Evolutionary conservation across 2,888 invertebrate genomes (phyloP).

Genomic region (Brenthis daphne): DNA sequence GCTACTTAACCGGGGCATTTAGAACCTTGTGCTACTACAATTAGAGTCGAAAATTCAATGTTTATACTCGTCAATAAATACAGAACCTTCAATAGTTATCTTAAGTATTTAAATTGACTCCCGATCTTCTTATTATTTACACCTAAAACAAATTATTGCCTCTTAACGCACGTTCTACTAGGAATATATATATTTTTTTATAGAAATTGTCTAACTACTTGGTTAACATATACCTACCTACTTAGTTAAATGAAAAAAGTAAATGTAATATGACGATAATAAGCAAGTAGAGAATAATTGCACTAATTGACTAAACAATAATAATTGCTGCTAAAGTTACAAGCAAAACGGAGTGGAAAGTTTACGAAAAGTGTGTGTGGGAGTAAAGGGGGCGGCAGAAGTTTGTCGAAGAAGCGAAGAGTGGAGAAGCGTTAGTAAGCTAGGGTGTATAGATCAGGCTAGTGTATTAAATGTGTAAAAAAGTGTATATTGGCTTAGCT

Average conservation of each 20-base stretch:
- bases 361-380: slow-evolving; percentile 12
- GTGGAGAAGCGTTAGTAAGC: neutral
- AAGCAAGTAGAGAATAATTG: neutral
- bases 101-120: slow-evolving; percentile 29
- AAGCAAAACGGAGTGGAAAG: slow-evolving; percentile 32
- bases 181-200: too few species aligned
- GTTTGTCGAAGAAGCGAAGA: neutral
- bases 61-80: slow-evolving; percentile 17
- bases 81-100: slow-evolving; percentile 27
- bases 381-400: slow-evolving; percentile 33
- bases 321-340: neutral
- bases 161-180: too few species aligned
- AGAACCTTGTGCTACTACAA: neutral
- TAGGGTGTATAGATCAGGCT: too few species aligned
- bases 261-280: neutral
- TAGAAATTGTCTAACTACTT: too few species aligned
- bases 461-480: too few species aligned
- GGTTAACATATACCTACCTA: too few species aligned
- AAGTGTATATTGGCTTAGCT: too few species aligned
- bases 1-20: slow-evolving; percentile 13
- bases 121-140: slow-evolving; percentile 21
- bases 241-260: neutral
- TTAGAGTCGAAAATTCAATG: slow-evolving; percentile 25
- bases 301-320: too few species aligned
- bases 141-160: slow-evolving; percentile 4